Evolutionary conservation across 2,113 vertebrate genomes (phyloP).

Genomic region (Malurus alboscapulatus): DNA sequence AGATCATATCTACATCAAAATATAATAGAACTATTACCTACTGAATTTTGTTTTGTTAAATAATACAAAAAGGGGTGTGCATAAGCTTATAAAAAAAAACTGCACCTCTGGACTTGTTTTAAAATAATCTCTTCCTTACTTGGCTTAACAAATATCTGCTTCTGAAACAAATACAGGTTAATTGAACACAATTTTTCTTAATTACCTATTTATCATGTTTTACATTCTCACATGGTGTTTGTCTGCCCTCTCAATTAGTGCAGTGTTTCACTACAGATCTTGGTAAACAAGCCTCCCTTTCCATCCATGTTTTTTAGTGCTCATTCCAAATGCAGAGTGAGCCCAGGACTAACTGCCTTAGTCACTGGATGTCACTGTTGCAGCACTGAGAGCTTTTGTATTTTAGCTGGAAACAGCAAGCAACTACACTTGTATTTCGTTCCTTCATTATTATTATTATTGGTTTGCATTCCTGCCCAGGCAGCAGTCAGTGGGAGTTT

Average conservation of each 20-base stretch:
- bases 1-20: neutral
- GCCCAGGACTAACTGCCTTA: neutral
- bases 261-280: neutral
- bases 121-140: neutral
- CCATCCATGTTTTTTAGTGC: fast-evolving
- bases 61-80: neutral
- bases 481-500: neutral
- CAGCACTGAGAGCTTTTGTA: neutral
- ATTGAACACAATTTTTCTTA: neutral
- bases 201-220: neutral
- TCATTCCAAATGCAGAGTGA: neutral
- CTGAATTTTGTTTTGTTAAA: neutral
- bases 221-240: neutral
- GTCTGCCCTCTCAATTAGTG: neutral
- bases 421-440: neutral
- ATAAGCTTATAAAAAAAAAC: neutral
- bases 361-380: conserved; percentile 70
- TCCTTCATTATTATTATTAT: neutral
- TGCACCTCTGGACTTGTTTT: neutral
- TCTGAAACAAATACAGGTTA: neutral
- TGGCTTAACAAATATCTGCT: neutral
- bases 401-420: neutral
- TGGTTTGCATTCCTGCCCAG: neutral
- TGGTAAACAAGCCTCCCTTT: neutral
- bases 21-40: neutral